Percentiles rank a stretch among this genome's conserved stretches.
Evolutionary conservation across 2,888 invertebrate species (phyloP).

Genomic region (Patella ulyssiponensis): DNA sequence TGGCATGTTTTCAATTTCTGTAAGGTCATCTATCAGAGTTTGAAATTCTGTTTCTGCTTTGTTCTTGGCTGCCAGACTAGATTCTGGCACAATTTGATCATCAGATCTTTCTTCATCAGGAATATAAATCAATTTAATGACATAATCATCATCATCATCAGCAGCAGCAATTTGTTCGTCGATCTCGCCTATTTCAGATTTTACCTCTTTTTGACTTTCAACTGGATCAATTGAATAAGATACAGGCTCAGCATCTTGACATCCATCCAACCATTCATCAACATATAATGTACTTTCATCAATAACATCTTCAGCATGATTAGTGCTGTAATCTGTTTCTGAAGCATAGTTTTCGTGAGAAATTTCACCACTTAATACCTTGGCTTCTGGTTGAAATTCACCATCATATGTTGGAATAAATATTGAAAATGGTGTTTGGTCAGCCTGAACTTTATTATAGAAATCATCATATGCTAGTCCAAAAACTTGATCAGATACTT

Average conservation of each 20-base stretch:
- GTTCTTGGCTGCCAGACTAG: neutral
- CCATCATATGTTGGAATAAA: neutral
- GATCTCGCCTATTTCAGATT: neutral
- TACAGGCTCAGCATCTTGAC: neutral
- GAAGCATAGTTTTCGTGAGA: neutral
- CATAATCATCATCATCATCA: constrained; percentile 7
- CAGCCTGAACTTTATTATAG: neutral
- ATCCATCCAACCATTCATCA: constrained; percentile 2
- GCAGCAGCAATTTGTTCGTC: neutral
- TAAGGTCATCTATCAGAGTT: neutral
- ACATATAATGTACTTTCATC: constrained; percentile 5
- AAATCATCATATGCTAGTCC: constrained; percentile 2
- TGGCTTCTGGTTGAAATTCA: neutral
- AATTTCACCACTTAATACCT: neutral
- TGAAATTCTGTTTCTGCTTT: constrained; percentile 3
- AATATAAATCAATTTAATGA: neutral
- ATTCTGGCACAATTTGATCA: neutral
- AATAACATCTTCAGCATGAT: neutral
- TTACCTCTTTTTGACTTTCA: neutral
- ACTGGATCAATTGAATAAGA: neutral
- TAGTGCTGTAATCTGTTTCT: neutral
- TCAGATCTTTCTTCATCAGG: neutral
- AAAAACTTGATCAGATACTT: constrained; percentile 7
- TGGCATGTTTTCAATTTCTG: neutral
- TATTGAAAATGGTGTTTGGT: neutral